A percentile compares a stretch with the other conserved stretches of the same genome.
These are phyloP conservation scores for Himantopus leucocephalus DNA, from an alignment of 2,113 vertebrate species.

Conservation along the genomic window DNA sequence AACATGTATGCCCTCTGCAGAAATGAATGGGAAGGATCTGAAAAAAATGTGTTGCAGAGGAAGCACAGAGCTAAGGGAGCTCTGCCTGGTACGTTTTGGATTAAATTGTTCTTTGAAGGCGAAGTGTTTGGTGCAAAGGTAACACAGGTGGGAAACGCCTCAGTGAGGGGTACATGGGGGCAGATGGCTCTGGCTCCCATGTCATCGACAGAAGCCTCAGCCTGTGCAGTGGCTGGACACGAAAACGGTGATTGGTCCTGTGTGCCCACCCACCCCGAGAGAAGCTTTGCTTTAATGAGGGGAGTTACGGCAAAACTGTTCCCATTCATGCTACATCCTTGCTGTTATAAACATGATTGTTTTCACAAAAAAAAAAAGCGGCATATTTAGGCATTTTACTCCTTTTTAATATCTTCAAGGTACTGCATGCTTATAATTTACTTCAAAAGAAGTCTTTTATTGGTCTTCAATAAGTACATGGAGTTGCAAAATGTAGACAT, in stretches of 20 bases:
- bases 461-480: not conserved
- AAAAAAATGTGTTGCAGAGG: not conserved
- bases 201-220: not conserved
- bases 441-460: not conserved
- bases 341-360: not conserved
- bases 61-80: not conserved
- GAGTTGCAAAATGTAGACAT: not conserved
- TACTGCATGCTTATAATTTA: not conserved
- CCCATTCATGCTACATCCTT: not conserved
- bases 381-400: not conserved
- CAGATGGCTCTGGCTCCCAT: not conserved
- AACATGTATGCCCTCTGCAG: not conserved
- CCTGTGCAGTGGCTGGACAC: not conserved
- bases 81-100: not conserved
- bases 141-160: not conserved
- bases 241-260: rapidly evolving
- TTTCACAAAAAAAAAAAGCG: not conserved
- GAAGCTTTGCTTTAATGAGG: not conserved
- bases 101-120: not conserved
- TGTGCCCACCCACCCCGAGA: not conserved
- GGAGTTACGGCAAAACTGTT: not conserved
- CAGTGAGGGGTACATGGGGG: not conserved
- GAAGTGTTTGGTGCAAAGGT: not conserved
- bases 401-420: not conserved
- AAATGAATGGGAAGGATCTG: not conserved